These are phyloP conservation scores for Parapristionchus giblindavisi DNA, from an alignment of 2,888 invertebrate genomes.

Conservation along the genomic window DNA sequence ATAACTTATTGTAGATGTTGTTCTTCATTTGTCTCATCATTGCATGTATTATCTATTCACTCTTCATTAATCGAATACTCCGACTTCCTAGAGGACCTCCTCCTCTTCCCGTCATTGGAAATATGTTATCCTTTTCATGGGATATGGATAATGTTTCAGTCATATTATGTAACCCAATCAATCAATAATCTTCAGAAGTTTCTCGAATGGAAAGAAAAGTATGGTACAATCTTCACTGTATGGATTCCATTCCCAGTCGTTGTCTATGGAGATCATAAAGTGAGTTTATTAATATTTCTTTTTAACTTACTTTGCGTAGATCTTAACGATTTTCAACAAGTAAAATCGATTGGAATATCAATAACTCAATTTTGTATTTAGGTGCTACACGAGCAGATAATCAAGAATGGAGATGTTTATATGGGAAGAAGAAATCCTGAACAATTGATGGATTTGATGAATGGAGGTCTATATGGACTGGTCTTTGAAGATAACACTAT, in stretches of 20 bases:
- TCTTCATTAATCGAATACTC: not conserved
- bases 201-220: conserved; percentile 18
- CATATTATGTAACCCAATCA: not conserved
- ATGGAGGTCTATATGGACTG: too few relatives aligned
- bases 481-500: too few relatives aligned
- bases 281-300: conserved; percentile 3
- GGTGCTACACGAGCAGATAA: conserved; percentile 31
- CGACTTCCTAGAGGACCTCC: conserved; percentile 22
- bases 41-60: too few relatives aligned
- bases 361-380: not conserved
- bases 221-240: conserved; percentile 18
- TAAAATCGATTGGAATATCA: not conserved
- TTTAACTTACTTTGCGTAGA: not conserved
- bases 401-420: conserved; percentile 16
- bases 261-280: conserved; percentile 19
- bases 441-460: too few relatives aligned
- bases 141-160: conserved; percentile 3
- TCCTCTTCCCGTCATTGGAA: conserved; percentile 31
- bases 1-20: too few relatives aligned
- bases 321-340: not conserved
- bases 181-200: not conserved
- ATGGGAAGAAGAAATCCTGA: too few relatives aligned
- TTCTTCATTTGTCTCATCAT: too few relatives aligned
- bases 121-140: conserved; percentile 20
- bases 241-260: conserved; percentile 16